Base-by-base conservation (phyloP, 2,113 vertebrate species). In the Isichthys henryi region DNA sequence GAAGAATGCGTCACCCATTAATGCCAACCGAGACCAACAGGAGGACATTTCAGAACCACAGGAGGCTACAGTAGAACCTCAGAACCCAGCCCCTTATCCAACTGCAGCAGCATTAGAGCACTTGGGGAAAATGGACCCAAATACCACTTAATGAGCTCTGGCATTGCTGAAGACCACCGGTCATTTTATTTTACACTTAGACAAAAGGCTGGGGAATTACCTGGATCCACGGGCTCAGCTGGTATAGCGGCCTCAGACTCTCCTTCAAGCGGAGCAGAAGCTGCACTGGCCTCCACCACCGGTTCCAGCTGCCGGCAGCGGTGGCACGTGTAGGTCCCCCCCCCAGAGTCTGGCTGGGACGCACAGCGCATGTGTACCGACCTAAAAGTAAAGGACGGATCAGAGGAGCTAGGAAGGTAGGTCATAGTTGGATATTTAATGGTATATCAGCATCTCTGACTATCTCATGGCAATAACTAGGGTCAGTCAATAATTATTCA, bases 351-450 rank as follows among this genome's bases (percentile, higher is more conserved):
- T 45, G 87, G 90, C 0, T 82, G 52, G 88, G 90, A 88, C 31
- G 94, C 90, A 92, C 96, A 96, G 88, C 95, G 95, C 56, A 90
- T 91, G 92, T 96, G 96, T 88, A 95, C 93, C 92, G 92, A 95
- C 90, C 96, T 96, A 89, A 35, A 19, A 11, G 21, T 21, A 80
- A 53, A 53, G 58, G 46, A 50, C 19, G 58, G 9, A 53, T 10
- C 35, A 43, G 17, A 39, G 62, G 27, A 31, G 62, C n/a, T 27
- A 13, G 62, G 62, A 31, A 70, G 62, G n/a, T 56, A 70, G 58
- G 23, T 66, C 23, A 27, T 3, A 15, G 58, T 66, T 27, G 58
- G 58, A 27, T 27, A 27, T 66, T 27, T 66, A 27, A 66, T 66
- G 58, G 9, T n/a, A 27, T 66, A 9, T 66, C 58, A 66, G 58